Percentiles rank a stretch among this genome's conserved stretches.
Evolutionary conservation across 2,888 invertebrate species (phyloP).

Genomic region (Lycocerus yunnanus): DNA sequence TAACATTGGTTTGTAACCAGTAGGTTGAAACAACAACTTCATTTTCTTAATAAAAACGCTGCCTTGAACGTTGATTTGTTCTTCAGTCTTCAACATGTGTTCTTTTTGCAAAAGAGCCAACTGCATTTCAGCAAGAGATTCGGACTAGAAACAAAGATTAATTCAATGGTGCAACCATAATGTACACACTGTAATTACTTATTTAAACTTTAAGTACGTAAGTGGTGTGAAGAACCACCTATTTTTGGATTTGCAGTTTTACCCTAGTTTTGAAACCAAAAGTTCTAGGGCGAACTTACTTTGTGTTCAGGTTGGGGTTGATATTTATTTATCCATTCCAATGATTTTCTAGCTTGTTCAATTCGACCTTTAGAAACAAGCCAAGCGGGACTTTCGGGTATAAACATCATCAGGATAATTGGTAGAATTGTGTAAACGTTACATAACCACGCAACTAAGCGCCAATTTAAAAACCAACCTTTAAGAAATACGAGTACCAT

Average conservation of each 20-base stretch:
- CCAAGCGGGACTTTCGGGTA: slow-evolving; percentile 66
- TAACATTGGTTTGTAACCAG: slow-evolving; percentile 63
- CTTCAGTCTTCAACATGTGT: slow-evolving; percentile 57
- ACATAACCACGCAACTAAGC: slow-evolving; percentile 61
- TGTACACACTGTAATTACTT: not conserved
- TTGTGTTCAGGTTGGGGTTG: slow-evolving; percentile 56
- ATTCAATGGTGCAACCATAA: not conserved
- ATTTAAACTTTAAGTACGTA: not conserved
- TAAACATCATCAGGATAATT: slow-evolving; percentile 56
- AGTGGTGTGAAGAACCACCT: not conserved
- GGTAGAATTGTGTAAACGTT: slow-evolving; percentile 61
- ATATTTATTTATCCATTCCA: slow-evolving; percentile 58
- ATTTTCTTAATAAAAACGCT: slow-evolving; percentile 49
- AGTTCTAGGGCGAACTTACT: slow-evolving; percentile 38
- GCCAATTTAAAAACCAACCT: slow-evolving; percentile 62
- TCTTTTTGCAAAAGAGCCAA: slow-evolving; percentile 59
- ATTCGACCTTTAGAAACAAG: slow-evolving; percentile 60
- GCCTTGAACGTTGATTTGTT: slow-evolving; percentile 48
- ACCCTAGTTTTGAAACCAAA: not conserved
- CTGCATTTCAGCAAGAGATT: slow-evolving; percentile 59
- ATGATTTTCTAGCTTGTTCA: slow-evolving; percentile 60
- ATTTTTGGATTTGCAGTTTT: not conserved
- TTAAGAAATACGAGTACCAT: slow-evolving; percentile 63
- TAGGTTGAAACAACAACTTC: slow-evolving; percentile 58
- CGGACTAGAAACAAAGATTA: slow-evolving; percentile 44